phyloP scores from a whole-genome alignment of 37 sponge, comb jelly and placozoan species.

The Mnemiopsis leidyi region DNA sequence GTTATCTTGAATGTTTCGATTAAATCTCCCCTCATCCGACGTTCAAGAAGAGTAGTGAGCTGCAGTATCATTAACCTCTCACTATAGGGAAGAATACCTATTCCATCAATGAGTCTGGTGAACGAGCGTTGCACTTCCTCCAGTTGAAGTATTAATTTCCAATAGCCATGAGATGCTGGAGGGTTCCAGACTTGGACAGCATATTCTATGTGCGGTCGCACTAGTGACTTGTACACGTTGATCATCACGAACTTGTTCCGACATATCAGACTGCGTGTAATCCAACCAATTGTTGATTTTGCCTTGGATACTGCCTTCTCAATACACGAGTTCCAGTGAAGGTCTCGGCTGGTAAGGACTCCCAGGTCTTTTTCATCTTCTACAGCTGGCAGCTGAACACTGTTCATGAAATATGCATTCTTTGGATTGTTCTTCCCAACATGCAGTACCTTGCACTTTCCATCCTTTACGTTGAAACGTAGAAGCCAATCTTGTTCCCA shows the following conservation, averaged over 20 bases:
- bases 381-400: not conserved
- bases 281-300: not conserved
- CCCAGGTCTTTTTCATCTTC: constrained; percentile 13
- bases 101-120: not conserved
- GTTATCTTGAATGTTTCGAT: constrained; percentile 40
- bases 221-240: not conserved
- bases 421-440: not conserved
- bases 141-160: not conserved
- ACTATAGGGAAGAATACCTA: not conserved
- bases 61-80: not conserved
- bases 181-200: constrained; percentile 24
- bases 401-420: not conserved
- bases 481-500: constrained; percentile 44
- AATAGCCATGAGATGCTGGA: not conserved
- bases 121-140: constrained; percentile 12
- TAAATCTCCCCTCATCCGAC: not conserved
- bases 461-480: constrained; percentile 18
- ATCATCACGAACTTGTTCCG: constrained; percentile 14
- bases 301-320: constrained; percentile 11
- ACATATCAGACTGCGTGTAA: not conserved
- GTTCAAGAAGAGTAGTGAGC: constrained; percentile 2
- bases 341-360: not conserved
- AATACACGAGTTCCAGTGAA: not conserved
- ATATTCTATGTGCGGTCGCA: constrained; percentile 31
- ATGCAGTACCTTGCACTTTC: constrained; percentile 23